Evolutionary conservation across 2,113 vertebrate genomes (phyloP), one percentile per base, ranked within the genome.

Genomic region (Strigops habroptila): DNA sequence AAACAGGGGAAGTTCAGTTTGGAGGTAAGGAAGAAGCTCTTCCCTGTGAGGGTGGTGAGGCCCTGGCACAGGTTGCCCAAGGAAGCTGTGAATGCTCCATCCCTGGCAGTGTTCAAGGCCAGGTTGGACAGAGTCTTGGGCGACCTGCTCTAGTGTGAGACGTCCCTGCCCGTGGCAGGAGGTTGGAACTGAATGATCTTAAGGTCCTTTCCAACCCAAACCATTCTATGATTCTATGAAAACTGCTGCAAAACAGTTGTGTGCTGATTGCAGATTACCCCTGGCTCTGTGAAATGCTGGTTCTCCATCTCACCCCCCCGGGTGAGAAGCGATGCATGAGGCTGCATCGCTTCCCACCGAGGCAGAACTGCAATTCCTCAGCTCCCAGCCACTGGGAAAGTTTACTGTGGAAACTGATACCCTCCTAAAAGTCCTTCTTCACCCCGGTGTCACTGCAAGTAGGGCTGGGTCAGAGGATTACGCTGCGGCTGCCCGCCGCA

Each of bases 341-440:
- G 57, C 65, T 68, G 73, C 53, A 71, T 79, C 43, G 60, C 94
- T 88, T 86, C 52, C 39, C 69, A 60, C 12, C 27, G 57, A 6
- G 22, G 57, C 44, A 62, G 71, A 90, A 67, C 48, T 0, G 21
- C 74, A 31, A 53, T 86, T 80, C 91, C 63, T 4, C 64, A 76
- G 51, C 39, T 71, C 30, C 64, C 3, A 2, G 44, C 52, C 12
- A 53, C 97, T 97, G 95, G 96, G 63, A 88, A 95, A 95, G 76
- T 67, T 95, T 94, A 78, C 93, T 82, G 95, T 93, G 95, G 98
- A 98, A 99, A 98, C 89, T 27, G 96, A 98, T 98, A 98, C 93
- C 92, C 84, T 93, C 25, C 95, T 70, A 57, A 92, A 97, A 98
- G 96, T 92, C 93, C 96, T 96, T 96, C 96, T 96, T 97, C 82